phyloP scores from a whole-genome alignment of 35 echinoderm and acorn worm species.

The Heliocidaris tuberculata region DNA sequence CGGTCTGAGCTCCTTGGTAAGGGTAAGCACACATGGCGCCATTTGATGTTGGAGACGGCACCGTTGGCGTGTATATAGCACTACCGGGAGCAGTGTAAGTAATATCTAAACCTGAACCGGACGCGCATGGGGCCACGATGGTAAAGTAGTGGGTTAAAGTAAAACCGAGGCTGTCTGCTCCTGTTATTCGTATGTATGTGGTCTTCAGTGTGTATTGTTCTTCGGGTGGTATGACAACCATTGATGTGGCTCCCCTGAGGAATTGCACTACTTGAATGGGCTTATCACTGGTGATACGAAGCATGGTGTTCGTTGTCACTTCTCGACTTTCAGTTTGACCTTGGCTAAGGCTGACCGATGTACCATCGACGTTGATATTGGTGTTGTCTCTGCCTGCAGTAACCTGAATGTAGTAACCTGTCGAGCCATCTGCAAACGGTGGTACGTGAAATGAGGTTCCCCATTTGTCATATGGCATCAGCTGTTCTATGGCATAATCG shows the following conservation, averaged over 20 bases:
- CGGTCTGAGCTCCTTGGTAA: background rate
- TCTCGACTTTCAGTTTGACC: background rate
- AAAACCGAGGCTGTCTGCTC: background rate
- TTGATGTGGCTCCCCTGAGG: background rate
- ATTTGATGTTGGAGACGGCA: background rate
- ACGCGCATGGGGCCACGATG: background rate
- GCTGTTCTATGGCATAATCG: conserved; percentile 29
- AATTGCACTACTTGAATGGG: conserved; percentile 32
- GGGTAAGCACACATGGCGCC: background rate
- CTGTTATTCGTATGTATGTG: background rate
- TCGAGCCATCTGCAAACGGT: background rate
- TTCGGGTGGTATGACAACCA: conserved; percentile 39
- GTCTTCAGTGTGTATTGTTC: conserved; percentile 1
- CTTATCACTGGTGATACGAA: conserved; percentile 42
- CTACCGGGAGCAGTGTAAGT: background rate
- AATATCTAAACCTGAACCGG: background rate
- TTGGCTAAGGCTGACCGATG: background rate
- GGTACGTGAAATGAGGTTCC: background rate
- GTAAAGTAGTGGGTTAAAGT: background rate
- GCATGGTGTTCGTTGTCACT: background rate
- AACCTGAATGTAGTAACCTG: conserved; percentile 26
- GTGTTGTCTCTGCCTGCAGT: conserved; percentile 21
- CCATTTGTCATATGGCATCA: conserved; percentile 27
- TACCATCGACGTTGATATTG: conserved; percentile 17
- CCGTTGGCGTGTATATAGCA: background rate